Evolutionary conservation across 2,888 invertebrate species (phyloP).

Genomic region (Anorthoa munda): DNA sequence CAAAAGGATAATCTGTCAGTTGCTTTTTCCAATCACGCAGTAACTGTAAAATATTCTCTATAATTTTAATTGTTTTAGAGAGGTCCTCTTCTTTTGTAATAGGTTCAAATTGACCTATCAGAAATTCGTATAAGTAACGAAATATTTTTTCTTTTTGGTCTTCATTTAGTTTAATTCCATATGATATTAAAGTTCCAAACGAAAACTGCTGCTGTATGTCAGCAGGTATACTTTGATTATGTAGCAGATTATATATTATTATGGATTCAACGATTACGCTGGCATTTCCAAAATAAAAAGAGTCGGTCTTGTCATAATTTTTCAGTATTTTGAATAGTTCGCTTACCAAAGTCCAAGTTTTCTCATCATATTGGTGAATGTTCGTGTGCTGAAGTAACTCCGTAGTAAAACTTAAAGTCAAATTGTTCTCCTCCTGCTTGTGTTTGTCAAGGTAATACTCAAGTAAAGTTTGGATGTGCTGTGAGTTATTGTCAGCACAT

Average conservation of each 20-base stretch:
- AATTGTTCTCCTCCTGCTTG: slow-evolving; percentile 71
- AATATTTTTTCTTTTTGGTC: slow-evolving; percentile 76
- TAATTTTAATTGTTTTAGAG: slow-evolving; percentile 47
- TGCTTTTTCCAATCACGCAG: slow-evolving; percentile 78
- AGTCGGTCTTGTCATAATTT: slow-evolving; percentile 70
- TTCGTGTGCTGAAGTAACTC: slow-evolving; percentile 69
- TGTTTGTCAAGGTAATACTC: slow-evolving; percentile 75
- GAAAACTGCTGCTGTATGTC: slow-evolving; percentile 72
- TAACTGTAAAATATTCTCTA: slow-evolving; percentile 69
- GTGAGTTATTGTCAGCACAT: slow-evolving; percentile 69
- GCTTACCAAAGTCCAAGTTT: slow-evolving; percentile 78
- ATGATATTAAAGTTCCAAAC: slow-evolving; percentile 69
- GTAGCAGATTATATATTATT: slow-evolving; percentile 74
- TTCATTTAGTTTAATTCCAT: slow-evolving; percentile 68
- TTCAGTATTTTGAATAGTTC: slow-evolving; percentile 76
- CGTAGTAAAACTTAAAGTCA: slow-evolving; percentile 72
- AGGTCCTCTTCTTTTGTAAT: slow-evolving; percentile 67
- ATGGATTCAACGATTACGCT: slow-evolving; percentile 65
- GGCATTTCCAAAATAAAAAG: neutral
- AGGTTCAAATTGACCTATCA: slow-evolving; percentile 64
- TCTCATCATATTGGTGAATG: slow-evolving; percentile 71
- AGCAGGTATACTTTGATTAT: slow-evolving; percentile 70
- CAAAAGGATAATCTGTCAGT: slow-evolving; percentile 72
- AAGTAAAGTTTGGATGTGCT: slow-evolving; percentile 72
- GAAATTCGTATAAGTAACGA: slow-evolving; percentile 71